Percentiles rank a stretch among this genome's conserved stretches.
phyloP scores from a whole-genome alignment of 2,113 vertebrate genomes.

The Plestiodon gilberti region DNA sequence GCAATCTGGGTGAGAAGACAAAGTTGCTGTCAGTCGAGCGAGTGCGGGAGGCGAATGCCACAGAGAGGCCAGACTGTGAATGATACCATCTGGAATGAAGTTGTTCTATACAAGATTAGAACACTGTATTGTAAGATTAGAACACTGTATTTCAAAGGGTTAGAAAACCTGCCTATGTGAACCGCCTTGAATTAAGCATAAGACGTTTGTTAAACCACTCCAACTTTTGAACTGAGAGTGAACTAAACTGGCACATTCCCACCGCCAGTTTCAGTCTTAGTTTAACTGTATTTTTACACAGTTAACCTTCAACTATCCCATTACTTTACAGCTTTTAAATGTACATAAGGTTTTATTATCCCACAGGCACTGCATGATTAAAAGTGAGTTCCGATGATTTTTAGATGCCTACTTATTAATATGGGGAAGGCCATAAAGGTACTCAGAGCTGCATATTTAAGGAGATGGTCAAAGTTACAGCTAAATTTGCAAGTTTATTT shows the following conservation, averaged over 20 bases:
- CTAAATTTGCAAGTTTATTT: neutral
- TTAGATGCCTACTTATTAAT: neutral
- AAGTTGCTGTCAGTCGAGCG: too few species aligned
- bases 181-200: neutral
- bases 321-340: neutral
- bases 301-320: neutral
- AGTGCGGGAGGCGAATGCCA: too few species aligned
- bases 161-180: too few species aligned
- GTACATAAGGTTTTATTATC: neutral
- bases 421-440: neutral
- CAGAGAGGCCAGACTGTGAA: too few species aligned
- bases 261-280: neutral
- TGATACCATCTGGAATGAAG: too few species aligned
- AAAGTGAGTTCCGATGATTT: neutral
- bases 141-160: too few species aligned
- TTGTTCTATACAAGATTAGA: too few species aligned
- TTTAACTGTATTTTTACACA: neutral
- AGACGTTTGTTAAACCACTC: neutral
- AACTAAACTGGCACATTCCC: neutral
- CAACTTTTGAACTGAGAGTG: neutral
- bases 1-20: too few species aligned
- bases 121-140: too few species aligned
- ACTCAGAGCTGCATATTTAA: neutral
- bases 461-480: neutral
- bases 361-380: neutral